Conservation (phyloP, 2,888 invertebrate species). For the Crepidodera aurea region DNA sequence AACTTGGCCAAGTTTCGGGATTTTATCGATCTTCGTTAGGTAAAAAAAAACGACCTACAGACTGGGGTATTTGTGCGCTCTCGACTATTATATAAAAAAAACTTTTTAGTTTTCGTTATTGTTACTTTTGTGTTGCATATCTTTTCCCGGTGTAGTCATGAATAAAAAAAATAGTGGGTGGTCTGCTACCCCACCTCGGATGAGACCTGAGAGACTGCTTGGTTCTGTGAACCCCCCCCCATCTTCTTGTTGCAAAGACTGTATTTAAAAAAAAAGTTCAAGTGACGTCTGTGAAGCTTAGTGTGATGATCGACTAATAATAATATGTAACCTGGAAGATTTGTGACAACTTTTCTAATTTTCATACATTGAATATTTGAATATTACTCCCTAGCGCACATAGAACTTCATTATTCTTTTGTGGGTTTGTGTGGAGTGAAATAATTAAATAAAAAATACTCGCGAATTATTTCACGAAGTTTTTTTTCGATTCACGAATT, state of each 20-base stretch:
- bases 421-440: constrained; percentile 17
- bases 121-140: constrained; percentile 51
- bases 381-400: constrained; percentile 55
- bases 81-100: constrained; percentile 34
- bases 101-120: constrained; percentile 44
- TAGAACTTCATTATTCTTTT: constrained; percentile 12
- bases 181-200: constrained; percentile 58
- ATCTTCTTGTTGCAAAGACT: constrained; percentile 51
- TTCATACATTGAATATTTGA: constrained; percentile 56
- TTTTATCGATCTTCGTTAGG: background rate
- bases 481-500: constrained; percentile 1
- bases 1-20: background rate
- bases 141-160: constrained; percentile 51
- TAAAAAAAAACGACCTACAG: background rate
- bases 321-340: constrained; percentile 45
- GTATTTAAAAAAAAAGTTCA: constrained; percentile 51
- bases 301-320: constrained; percentile 43
- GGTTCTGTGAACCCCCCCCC: constrained; percentile 60
- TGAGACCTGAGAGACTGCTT: constrained; percentile 58
- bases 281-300: constrained; percentile 48
- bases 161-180: constrained; percentile 52
- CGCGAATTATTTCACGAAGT: constrained; percentile 6
- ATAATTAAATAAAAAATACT: constrained; percentile 38
- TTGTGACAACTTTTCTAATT: constrained; percentile 59
- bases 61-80: constrained; percentile 24